Evolutionary conservation across 2,113 vertebrate species (phyloP), one percentile per base, ranked within the genome.

Genomic region (Strix aluco): DNA sequence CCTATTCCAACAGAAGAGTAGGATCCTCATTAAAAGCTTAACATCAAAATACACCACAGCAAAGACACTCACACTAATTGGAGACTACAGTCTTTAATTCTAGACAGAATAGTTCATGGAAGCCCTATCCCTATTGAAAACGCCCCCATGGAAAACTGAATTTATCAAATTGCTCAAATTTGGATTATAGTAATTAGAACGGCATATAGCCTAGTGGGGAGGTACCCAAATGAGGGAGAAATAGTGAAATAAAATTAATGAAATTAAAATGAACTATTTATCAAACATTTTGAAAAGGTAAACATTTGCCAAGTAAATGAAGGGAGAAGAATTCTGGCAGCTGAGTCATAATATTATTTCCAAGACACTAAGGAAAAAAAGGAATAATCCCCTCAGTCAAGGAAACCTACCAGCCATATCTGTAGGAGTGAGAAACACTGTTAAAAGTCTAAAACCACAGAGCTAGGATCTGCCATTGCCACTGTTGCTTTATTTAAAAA

Each of bases 1-100:
- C 59, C 67, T 66, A 89, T 80, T 92, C 46, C 71, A 95, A 72
- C 55, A 90, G 81, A 96, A 96, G 30, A 92, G 40, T 69, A 96
- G 82, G 81, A 97, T 88, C 15, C 49, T 29, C 62, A 32, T 72
- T 88, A 84, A 73, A 80, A 92, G 26, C 78, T 94, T 94, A 74
- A 81, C 34, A 92, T 85, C 55, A 96, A 94, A 95, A 92, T 54
- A 36, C 6, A 87, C 75, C 59, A 74, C 61, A 73, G 47, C 30
- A 92, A 86, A 90, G 73, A 87, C 46, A 75, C 63, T 38, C 11
- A n/a, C n/a, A 10, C 13, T 12, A 44, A 69, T 42, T 67, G 14
- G 38, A 81, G 29, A 66, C 34, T 75, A 81, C 7, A 19, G 38
- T 58, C 62, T 49, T 27, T 38, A 46, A 32, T 46, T 32, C 8